Base-by-base conservation (phyloP, 1,140 invertebrate genomes). In the Drosophila bocki region DNA sequence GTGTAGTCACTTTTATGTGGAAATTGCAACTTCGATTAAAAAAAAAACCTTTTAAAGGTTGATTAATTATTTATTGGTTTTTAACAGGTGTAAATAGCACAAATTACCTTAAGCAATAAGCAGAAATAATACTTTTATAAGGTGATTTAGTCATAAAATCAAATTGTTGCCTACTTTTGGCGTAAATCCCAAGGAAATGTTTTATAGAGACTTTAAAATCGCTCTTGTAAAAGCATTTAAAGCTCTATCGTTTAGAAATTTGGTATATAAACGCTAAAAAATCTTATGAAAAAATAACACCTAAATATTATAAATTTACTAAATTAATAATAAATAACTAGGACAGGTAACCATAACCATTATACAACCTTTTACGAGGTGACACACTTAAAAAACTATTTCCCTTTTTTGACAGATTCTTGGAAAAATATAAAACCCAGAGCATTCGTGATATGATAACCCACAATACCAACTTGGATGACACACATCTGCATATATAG, bases 401-500 rank as follows among this genome's bases (percentile, higher is more conserved):
- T 42, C 22, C 60, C 13, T 37, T 63, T 58, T 44, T 35, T 13
- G 15, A 33, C 6, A 17, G 19, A 0, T 9, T 44, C n/a, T 39
- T 39, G 33, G 33, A 22, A 17, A 11, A 13, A 29, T 6, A 29
- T 29, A 44, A 26, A 15, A 33, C 13, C 13, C 9, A 13, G n/a
- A 11, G 17, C 12, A 32, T 29, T 42, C 13, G 26, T 42, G 54
- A 60, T 33, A 42, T 64, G 61, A 60, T 64, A 42, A 42, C 37
- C 61, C 61, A 57, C 29, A 13, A 13, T 64, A 60, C 54, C 50
- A 41, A 53, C 33, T 56, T 51, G 70, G 70, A 37, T 76, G 74
- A 76, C 74, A 76, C 62, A 65, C 58, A 65, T 65, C 60, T 63
- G 33, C 63, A 62, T 62, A 44, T 44, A 39, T 54, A 54, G 33